A percentile compares a stretch with the other conserved stretches of the same genome.
These are phyloP conservation scores for Pangasius krempfi DNA, from an alignment of 2,797 vertebrate genomes.

Conservation along the genomic window DNA sequence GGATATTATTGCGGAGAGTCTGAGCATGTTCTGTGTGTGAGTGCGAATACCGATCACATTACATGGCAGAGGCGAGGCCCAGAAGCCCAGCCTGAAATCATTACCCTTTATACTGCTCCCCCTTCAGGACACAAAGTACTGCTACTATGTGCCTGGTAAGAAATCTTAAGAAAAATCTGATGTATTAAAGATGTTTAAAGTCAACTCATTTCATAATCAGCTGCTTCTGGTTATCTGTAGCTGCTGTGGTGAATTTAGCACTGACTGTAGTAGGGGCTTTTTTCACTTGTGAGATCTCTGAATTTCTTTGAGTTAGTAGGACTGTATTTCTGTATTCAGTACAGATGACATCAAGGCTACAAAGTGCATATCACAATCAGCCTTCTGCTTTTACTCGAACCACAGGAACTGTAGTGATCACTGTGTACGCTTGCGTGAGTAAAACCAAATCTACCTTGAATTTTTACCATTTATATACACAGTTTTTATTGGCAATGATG, in stretches of 20 bases:
- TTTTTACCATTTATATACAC: background rate
- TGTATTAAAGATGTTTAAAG: background rate
- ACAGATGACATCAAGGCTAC: background rate
- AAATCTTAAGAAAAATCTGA: background rate
- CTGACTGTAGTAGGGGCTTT: background rate
- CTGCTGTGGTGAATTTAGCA: background rate
- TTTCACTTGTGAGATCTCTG: background rate
- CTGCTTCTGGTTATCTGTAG: background rate
- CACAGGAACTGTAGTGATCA: too few relatives aligned
- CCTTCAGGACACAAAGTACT: slow-evolving; percentile 18
- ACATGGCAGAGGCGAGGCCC: slow-evolving; percentile 16
- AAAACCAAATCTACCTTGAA: background rate
- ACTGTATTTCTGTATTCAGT: background rate
- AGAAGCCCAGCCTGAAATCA: slow-evolving; percentile 20
- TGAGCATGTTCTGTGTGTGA: slow-evolving; percentile 14
- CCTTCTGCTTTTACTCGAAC: too few relatives aligned
- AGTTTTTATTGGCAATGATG: background rate
- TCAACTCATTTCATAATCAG: background rate
- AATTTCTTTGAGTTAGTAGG: background rate
- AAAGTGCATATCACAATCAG: background rate
- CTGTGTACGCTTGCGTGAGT: too few relatives aligned
- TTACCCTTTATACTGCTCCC: slow-evolving; percentile 10
- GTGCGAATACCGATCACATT: slow-evolving; percentile 24
- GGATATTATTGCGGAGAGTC: background rate
- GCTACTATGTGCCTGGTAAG: too few relatives aligned